Base-by-base conservation (phyloP, 53 echinoderm and acorn worm genomes). In the Patiria pectinifera region DNA sequence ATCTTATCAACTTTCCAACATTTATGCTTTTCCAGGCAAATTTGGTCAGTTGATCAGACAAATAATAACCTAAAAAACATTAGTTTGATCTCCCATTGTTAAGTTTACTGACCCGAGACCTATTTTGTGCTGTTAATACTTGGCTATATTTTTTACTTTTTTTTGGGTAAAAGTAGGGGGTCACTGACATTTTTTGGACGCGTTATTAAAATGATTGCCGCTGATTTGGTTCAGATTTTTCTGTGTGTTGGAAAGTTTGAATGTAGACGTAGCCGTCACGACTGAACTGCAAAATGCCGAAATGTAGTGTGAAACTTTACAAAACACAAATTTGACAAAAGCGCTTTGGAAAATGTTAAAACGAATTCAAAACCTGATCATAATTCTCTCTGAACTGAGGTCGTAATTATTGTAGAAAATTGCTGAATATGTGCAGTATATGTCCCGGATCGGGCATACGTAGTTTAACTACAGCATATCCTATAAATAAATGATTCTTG, bases 381-480 rank as follows among this genome's bases (percentile, higher is more conserved):
- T 79, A 45, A 15, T 45, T 45, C 45, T 79, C 19, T 79, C 45
- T 18, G 77, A 76, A 21, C 80, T 14, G 74, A 66, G 81, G 81
- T 80, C 43, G 4, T 43, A 21, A 89, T 69, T 90, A 61, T 62
- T 80, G 80, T 90, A 90, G 90, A 81, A 90, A 53, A 90, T 80
- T 81, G 90, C 90, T 90, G 90, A 90, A 80, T 48, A 90, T 90
- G 90, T 90, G 90, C 90, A 90, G 90, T 90, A 90, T 90, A 80
- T 90, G 82, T 61, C 24, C 81, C 58, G 47, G 26, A 62, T 15
- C 4, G 81, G 69, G 90, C 81, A 24, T 90, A 80, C 90, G 90
- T 90, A 90, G 90, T 90, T 62, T 22, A 90, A 90, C 90, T 81
- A 90, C 90, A 90, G 90, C 90, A 90, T 60, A 90, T 81, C 8